Conservation (phyloP, 2,113 vertebrate species). For the Corydoras maculifer region DNA sequence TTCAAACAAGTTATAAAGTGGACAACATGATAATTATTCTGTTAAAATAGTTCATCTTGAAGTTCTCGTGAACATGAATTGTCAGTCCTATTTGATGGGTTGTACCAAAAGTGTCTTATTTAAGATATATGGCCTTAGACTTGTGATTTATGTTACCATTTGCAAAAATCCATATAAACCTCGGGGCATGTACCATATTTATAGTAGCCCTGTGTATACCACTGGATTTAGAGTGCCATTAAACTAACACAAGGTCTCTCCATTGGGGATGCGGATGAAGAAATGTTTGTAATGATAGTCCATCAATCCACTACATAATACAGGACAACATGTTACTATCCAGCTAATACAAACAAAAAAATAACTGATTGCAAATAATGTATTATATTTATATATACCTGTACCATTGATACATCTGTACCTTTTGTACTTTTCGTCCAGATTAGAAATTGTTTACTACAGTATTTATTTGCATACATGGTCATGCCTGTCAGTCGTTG, state of each 20-base stretch:
- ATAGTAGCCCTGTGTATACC: not conserved
- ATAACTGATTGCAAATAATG: too few relatives aligned
- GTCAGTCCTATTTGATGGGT: too few relatives aligned
- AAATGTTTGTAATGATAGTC: not conserved
- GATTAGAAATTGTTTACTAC: not conserved
- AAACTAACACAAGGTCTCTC: not conserved
- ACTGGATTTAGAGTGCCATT: not conserved
- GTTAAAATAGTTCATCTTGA: too few relatives aligned
- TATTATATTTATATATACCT: too few relatives aligned
- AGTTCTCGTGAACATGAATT: too few relatives aligned
- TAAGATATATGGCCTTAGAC: too few relatives aligned
- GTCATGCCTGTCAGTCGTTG: not conserved
- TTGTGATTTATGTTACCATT: too few relatives aligned
- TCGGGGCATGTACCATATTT: not conserved
- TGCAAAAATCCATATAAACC: too few relatives aligned
- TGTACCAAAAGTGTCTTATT: too few relatives aligned
- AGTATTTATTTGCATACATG: not conserved
- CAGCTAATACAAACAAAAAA: not conserved
- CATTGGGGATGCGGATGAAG: not conserved
- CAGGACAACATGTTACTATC: not conserved
- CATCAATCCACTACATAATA: not conserved
- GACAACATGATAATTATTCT: too few relatives aligned
- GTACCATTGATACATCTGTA: too few relatives aligned
- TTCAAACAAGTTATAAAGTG: too few relatives aligned
- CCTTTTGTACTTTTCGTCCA: not conserved